Conservation (phyloP, 2,888 invertebrate genomes). For the Cepaea hortensis region DNA sequence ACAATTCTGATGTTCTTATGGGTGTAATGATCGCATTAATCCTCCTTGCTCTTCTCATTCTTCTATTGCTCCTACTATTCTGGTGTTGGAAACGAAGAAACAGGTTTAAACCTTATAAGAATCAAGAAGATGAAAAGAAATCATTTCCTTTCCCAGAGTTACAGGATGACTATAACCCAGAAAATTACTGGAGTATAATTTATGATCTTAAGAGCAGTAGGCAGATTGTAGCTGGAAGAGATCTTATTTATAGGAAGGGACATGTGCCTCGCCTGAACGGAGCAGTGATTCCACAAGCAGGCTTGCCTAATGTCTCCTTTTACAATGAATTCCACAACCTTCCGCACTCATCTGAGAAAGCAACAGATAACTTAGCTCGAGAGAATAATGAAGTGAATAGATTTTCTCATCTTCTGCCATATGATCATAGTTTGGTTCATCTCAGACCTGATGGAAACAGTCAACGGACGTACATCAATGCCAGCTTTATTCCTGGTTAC, state of each 20-base stretch:
- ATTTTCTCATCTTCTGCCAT: conserved; percentile 73
- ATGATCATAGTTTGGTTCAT: conserved; percentile 72
- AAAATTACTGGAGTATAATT: conserved; percentile 66
- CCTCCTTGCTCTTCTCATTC: conserved; percentile 58
- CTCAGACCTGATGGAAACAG: conserved; percentile 60
- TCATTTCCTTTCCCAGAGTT: conserved; percentile 55
- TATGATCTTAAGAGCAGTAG: conserved; percentile 62
- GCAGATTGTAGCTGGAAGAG: conserved; percentile 62
- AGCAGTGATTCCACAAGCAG: conserved; percentile 26
- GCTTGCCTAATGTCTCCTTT: conserved; percentile 49
- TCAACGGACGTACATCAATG: conserved; percentile 71
- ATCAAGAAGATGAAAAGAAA: conserved; percentile 54
- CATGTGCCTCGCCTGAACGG: conserved; percentile 10
- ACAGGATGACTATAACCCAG: conserved; percentile 61
- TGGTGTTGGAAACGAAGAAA: conserved; percentile 56
- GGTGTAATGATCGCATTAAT: conserved; percentile 53
- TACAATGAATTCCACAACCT: conserved; percentile 72
- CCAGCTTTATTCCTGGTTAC: conserved; percentile 74
- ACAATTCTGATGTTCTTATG: conserved; percentile 43
- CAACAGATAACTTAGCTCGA: conserved; percentile 57
- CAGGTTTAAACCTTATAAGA: conserved; percentile 30
- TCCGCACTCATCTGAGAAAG: conserved; percentile 63
- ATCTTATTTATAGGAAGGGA: conserved; percentile 54
- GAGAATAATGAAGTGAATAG: conserved; percentile 69
- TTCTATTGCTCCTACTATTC: conserved; percentile 60